Conservation (phyloP, 2,888 invertebrate species). For the Agrochola litura region DNA sequence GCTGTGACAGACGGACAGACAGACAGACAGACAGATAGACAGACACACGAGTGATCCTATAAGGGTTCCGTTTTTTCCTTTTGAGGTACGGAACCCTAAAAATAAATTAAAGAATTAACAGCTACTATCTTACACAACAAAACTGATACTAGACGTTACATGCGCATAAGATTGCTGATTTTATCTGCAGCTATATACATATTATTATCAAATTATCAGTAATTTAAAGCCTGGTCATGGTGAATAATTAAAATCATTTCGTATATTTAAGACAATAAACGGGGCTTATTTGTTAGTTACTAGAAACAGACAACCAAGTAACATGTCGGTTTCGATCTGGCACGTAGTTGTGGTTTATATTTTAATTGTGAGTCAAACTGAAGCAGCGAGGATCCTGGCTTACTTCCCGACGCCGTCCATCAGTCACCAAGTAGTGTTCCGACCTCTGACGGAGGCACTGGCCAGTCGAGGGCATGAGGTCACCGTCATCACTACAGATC, state of each 20-base stretch:
- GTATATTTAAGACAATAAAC: neutral
- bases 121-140: too few species aligned
- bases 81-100: too few species aligned
- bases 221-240: neutral
- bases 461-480: constrained; percentile 84
- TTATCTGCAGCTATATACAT: neutral
- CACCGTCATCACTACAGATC: constrained; percentile 81
- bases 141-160: too few species aligned
- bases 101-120: too few species aligned
- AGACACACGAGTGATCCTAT: too few species aligned
- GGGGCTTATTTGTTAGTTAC: neutral
- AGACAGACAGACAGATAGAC: too few species aligned
- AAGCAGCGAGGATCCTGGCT: constrained; percentile 66
- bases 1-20: too few species aligned
- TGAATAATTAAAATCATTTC: neutral
- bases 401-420: constrained; percentile 80
- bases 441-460: constrained; percentile 79
- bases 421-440: constrained; percentile 85
- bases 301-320: neutral
- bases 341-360: neutral
- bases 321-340: constrained; percentile 5
- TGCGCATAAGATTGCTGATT: neutral
- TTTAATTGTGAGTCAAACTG: constrained; percentile 17
- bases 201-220: neutral
- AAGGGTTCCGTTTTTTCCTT: too few species aligned